These are phyloP conservation scores for Chelidonichthys spinosus DNA, from an alignment of 2,797 vertebrate genomes.

Conservation along the genomic window DNA sequence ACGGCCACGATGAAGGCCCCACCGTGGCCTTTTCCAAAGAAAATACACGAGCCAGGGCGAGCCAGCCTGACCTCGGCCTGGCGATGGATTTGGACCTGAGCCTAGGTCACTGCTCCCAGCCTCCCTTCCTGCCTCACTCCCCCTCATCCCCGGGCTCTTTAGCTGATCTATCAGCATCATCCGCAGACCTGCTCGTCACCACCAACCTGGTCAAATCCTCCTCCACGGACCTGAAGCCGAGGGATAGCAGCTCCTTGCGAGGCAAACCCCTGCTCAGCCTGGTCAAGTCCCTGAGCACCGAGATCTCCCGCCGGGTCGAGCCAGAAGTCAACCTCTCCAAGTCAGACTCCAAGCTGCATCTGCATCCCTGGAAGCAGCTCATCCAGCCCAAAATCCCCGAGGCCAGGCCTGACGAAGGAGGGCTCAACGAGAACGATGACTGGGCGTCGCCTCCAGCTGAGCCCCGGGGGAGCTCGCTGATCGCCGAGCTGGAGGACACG, in stretches of 20 bases:
- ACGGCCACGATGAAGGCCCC: conserved; percentile 68
- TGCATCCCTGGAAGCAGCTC: conserved; percentile 84
- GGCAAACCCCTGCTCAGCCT: conserved; percentile 82
- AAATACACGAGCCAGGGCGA: conserved; percentile 36
- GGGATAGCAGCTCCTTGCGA: conserved; percentile 65
- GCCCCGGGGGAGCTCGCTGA: conserved; percentile 82
- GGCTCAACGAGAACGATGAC: conserved; percentile 25
- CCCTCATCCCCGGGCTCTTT: conserved; percentile 77
- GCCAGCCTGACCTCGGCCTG: conserved; percentile 47
- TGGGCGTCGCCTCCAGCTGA: conserved; percentile 61
- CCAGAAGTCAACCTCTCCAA: conserved; percentile 84
- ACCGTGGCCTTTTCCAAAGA: conserved; percentile 71
- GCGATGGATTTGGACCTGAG: conserved; percentile 69
- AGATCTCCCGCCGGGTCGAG: conserved; percentile 83
- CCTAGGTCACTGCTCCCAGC: conserved; percentile 49
- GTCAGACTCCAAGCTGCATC: conserved; percentile 86
- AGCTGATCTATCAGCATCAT: conserved; percentile 71
- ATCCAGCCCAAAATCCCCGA: conserved; percentile 74
- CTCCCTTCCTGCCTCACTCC: conserved; percentile 67
- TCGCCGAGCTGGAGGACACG: conserved; percentile 87
- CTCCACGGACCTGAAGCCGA: conserved; percentile 80
- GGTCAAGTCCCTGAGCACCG: conserved; percentile 86
- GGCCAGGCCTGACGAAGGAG: conserved; percentile 33
- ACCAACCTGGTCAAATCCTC: conserved; percentile 84
- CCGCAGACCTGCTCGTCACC: conserved; percentile 48